Percentiles rank a stretch among this genome's conserved stretches.
These are phyloP conservation scores for Sapayoa aenigma DNA, from an alignment of 2,113 vertebrate species.

Conservation along the genomic window DNA sequence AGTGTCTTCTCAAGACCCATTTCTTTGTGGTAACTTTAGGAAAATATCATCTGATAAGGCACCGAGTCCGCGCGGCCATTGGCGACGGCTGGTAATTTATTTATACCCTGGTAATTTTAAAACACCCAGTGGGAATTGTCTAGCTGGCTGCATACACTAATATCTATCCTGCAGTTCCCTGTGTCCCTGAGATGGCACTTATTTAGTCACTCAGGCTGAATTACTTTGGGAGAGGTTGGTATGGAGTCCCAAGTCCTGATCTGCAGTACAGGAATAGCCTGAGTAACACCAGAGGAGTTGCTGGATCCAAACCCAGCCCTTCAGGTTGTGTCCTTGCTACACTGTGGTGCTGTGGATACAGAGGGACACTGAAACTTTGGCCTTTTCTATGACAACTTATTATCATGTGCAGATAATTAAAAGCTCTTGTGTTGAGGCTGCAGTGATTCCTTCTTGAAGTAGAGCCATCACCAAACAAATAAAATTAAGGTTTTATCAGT, in stretches of 20 bases:
- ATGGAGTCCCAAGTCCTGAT: neutral
- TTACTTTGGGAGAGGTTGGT: neutral
- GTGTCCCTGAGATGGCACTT: neutral
- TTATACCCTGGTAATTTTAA: constrained; percentile 28
- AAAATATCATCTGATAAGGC: neutral
- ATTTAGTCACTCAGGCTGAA: neutral
- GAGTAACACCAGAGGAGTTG: neutral
- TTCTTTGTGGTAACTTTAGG: neutral
- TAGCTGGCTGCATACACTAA: neutral
- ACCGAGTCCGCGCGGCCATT: neutral
- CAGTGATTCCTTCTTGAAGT: neutral
- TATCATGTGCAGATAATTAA: neutral
- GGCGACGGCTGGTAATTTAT: neutral
- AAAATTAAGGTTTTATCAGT: neutral
- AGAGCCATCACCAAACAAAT: neutral
- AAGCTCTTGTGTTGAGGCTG: neutral
- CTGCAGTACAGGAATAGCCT: neutral
- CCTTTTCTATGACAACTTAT: neutral
- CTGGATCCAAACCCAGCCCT: neutral
- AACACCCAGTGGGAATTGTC: constrained; percentile 16
- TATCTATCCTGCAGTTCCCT: neutral
- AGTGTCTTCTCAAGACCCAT: neutral
- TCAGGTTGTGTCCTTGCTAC: neutral
- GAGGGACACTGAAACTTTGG: neutral
- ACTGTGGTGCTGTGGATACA: neutral